Evolutionary conservation across 2,113 vertebrate genomes (phyloP), one percentile per base, ranked within the genome.

Genomic region (Anolis sagrei): DNA sequence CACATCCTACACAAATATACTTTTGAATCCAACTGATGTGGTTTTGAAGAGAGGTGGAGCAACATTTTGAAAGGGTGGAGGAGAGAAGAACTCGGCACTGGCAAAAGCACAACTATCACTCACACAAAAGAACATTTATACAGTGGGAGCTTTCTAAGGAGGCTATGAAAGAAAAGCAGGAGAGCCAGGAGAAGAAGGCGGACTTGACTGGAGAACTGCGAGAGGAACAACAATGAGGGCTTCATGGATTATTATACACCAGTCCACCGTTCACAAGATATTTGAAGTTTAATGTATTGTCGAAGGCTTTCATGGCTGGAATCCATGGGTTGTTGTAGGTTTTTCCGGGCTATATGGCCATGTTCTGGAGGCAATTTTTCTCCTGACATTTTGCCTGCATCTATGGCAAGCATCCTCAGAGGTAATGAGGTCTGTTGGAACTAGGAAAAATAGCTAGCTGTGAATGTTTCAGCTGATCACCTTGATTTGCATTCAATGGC

Each of bases 11-110:
- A 89, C 64, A 82, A 88, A 84, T 34, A 86, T 14, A 82, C 79
- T 88, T 88, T 51, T 85, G 51, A 79, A 92, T 88, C 21, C 21
- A 92, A 93, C 83, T 88, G 88, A 90, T 91, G 90, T 76, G 88
- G 86, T 93, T 94, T 93, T 89, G 84, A 89, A 92, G 92, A 95
- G 92, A 94, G 94, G 95, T 93, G 95, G 95, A 96, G 93, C 92
- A 87, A 95, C 61, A 76, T 76, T 79, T 72, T 4, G 3, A 34
- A 44, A 21, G 23, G 34, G 58, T 66, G 32, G 18, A 69, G 23
- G 34, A 73, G 86, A 58, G 75, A 83, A 90, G 87, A 86, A 82
- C 32, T 90, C 29, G 48, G 84, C 76, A 44, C 0, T 95, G 94
- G 94, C 94, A 93, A 76, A 74, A 85, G 84, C 87, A 76, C 14